Percentiles rank a stretch among this genome's conserved stretches.
Evolutionary conservation across 2,888 invertebrate genomes (phyloP).

Genomic region (Caenorhabditis panamensis): DNA sequence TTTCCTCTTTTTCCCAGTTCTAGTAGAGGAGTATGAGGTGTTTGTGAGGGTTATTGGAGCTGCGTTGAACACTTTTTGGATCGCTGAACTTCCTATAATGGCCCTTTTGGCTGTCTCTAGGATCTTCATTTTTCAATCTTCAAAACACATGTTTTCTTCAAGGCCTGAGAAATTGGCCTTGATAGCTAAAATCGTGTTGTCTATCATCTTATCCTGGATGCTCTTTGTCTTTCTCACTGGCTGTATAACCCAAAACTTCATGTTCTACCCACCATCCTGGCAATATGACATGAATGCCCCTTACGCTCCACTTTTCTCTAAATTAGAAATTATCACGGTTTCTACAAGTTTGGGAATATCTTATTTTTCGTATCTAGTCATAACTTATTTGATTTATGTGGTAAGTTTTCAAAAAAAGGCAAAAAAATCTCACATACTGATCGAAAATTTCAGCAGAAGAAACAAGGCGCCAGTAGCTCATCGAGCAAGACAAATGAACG

Average conservation of each 20-base stretch:
- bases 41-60: not conserved
- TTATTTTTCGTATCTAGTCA: not conserved
- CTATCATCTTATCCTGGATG: not conserved
- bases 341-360: not conserved
- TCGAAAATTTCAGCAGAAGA: too few relatives aligned
- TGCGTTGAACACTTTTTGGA: not conserved
- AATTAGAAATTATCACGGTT: not conserved
- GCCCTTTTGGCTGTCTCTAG: not conserved
- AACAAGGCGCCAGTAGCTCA: too few relatives aligned
- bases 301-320: not conserved
- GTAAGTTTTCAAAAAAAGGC: too few relatives aligned
- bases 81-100: not conserved
- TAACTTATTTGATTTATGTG: not conserved
- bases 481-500: too few relatives aligned
- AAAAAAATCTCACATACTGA: too few relatives aligned
- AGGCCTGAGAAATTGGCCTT: not conserved
- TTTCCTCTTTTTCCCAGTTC: not conserved
- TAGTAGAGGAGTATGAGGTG: not conserved
- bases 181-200: not conserved
- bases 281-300: not conserved
- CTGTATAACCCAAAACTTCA: not conserved
- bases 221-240: not conserved
- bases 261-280: not conserved
- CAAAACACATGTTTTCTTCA: too few relatives aligned
- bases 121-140: not conserved